phyloP scores from a whole-genome alignment of 2,888 invertebrate genomes.

The Cephus spinipes region DNA sequence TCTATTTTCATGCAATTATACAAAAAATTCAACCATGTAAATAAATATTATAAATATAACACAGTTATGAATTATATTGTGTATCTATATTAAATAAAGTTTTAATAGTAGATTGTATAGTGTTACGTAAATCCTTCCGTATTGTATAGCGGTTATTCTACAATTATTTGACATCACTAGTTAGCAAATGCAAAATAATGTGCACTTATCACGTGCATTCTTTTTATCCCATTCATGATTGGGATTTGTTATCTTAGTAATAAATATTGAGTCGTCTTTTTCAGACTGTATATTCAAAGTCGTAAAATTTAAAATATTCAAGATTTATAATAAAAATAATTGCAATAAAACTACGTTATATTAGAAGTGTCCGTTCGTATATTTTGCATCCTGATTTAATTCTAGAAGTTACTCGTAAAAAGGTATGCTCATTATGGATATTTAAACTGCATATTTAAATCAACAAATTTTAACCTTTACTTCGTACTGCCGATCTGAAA shows the following conservation, averaged over 20 bases:
- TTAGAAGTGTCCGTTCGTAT: neutral
- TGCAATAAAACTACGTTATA: neutral
- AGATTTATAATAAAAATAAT: neutral
- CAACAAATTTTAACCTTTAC: too few relatives aligned
- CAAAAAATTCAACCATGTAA: constrained; percentile 48
- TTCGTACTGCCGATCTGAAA: too few relatives aligned
- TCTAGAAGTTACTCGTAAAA: too few relatives aligned
- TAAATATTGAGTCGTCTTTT: neutral
- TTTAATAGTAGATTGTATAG: constrained; percentile 41
- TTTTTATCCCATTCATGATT: neutral
- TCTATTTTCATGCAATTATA: constrained; percentile 54
- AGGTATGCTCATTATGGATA: too few relatives aligned
- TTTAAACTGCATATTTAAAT: too few relatives aligned
- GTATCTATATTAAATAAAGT: constrained; percentile 51
- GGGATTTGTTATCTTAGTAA: neutral
- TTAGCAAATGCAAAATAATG: neutral
- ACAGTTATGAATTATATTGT: constrained; percentile 38
- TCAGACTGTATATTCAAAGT: neutral
- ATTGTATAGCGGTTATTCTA: neutral
- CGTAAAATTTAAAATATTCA: neutral
- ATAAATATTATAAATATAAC: constrained; percentile 52
- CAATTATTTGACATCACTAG: neutral
- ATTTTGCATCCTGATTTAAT: too few relatives aligned
- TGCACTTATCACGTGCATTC: neutral
- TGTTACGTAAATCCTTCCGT: neutral